Conservation (phyloP, 2,113 vertebrate genomes). For the Euleptes europaea region DNA sequence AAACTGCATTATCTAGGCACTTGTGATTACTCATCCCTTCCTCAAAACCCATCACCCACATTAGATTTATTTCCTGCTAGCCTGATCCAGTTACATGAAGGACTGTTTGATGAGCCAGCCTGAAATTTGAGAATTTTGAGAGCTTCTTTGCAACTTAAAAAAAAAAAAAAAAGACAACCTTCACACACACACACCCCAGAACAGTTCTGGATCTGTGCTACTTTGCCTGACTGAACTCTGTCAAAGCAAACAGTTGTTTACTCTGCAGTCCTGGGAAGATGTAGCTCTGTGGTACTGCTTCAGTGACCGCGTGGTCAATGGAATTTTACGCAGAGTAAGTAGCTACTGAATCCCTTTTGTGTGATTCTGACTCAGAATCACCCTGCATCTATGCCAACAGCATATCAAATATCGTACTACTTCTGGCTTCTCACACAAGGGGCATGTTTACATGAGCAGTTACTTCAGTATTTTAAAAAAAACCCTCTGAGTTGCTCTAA, state of each 20-base stretch:
- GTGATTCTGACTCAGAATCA: neutral
- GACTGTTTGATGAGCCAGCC: conserved; percentile 22
- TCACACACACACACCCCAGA: neutral
- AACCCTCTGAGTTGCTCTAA: neutral
- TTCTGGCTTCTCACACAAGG: neutral
- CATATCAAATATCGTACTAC: neutral
- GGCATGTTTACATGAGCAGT: neutral
- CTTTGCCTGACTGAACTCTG: conserved; percentile 5
- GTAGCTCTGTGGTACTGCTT: neutral
- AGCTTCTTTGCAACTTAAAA: conserved; percentile 16
- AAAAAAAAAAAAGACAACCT: neutral
- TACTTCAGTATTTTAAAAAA: neutral
- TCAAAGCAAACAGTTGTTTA: neutral
- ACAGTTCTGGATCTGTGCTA: neutral
- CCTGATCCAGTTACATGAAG: conserved; percentile 21
- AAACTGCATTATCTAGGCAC: neutral
- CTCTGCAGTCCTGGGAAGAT: neutral
- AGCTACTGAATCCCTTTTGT: neutral
- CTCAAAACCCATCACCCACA: neutral
- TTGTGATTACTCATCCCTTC: neutral
- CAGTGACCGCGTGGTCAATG: neutral
- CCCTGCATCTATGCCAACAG: neutral
- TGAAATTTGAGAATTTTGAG: conserved; percentile 18
- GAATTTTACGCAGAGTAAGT: neutral
- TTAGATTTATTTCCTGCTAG: neutral